Percentiles rank a stretch among this genome's conserved stretches.
Evolutionary conservation across 2,888 invertebrate genomes (phyloP).

Genomic region (Parochlus steinenii): DNA sequence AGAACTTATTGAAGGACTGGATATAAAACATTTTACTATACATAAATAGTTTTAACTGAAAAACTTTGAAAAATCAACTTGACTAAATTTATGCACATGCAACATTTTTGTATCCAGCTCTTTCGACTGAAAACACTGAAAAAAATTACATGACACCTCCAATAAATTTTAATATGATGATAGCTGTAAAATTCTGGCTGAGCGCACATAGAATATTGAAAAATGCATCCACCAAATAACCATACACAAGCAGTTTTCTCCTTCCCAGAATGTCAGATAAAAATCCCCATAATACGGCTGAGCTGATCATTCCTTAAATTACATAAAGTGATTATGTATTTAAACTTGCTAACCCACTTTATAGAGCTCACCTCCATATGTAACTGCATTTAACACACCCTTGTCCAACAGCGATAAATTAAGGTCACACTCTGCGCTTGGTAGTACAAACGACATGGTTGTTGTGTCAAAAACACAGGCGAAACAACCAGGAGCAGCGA

Average conservation of each 20-base stretch:
- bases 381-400: slow-evolving; percentile 51
- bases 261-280: slow-evolving; percentile 57
- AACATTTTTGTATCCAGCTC: not conserved
- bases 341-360: not conserved
- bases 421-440: slow-evolving; percentile 59
- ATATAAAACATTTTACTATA: too few species aligned
- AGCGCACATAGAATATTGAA: slow-evolving; percentile 45
- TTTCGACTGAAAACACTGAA: not conserved
- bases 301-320: slow-evolving; percentile 54
- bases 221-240: slow-evolving; percentile 43
- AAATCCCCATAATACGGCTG: slow-evolving; percentile 62
- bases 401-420: slow-evolving; percentile 47
- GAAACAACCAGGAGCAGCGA: slow-evolving; percentile 46
- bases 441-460: slow-evolving; percentile 54
- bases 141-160: slow-evolving; percentile 64
- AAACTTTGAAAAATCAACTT: too few species aligned
- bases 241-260: slow-evolving; percentile 45
- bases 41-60: too few species aligned
- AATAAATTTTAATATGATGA: slow-evolving; percentile 53
- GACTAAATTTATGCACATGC: too few species aligned
- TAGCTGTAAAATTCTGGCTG: slow-evolving; percentile 46
- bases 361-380: slow-evolving; percentile 43
- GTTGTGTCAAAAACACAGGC: slow-evolving; percentile 54
- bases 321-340: slow-evolving; percentile 7
- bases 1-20: too few species aligned